Percentiles rank a stretch among this genome's conserved stretches.
Conservation (phyloP, 2,113 vertebrate genomes). For the Nerophis ophidion region DNA sequence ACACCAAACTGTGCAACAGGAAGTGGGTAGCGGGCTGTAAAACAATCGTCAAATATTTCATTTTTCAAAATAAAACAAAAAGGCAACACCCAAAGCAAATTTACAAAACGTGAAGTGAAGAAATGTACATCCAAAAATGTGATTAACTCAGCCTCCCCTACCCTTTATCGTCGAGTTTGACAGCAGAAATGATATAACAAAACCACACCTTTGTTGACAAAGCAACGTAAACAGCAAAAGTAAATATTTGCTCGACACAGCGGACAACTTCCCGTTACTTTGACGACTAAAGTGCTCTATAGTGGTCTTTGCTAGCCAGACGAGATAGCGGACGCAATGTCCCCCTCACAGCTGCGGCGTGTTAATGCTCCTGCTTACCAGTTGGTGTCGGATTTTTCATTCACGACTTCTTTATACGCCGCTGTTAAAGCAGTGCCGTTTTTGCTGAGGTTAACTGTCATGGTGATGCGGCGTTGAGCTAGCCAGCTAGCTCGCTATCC, state of each 20-base stretch:
- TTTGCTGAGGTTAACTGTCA: conserved; percentile 87
- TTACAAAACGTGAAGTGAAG: background rate
- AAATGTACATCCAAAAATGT: background rate
- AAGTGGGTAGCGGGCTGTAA: background rate
- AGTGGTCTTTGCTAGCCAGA: conserved; percentile 32
- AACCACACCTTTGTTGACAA: background rate
- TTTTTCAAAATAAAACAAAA: background rate
- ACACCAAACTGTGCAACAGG: background rate
- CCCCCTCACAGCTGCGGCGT: background rate
- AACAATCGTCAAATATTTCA: no score
- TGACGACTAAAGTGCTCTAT: conserved; percentile 16
- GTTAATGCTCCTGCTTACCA: conserved; percentile 67
- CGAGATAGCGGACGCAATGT: conserved; percentile 2
- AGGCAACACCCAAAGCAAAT: background rate
- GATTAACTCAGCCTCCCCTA: background rate
- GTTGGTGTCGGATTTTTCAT: conserved; percentile 80
- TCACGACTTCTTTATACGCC: conserved; percentile 82
- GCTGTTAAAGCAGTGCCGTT: conserved; percentile 81
- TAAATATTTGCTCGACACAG: background rate
- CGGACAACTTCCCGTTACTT: conserved; percentile 27
- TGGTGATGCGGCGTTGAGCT: conserved; percentile 49
- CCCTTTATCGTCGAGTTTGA: background rate
- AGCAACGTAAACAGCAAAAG: background rate
- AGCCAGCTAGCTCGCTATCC: conserved; percentile 53
- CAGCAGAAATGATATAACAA: no score